Conservation (phyloP, 2,888 invertebrate genomes). For the Polylopha cassiicola region DNA sequence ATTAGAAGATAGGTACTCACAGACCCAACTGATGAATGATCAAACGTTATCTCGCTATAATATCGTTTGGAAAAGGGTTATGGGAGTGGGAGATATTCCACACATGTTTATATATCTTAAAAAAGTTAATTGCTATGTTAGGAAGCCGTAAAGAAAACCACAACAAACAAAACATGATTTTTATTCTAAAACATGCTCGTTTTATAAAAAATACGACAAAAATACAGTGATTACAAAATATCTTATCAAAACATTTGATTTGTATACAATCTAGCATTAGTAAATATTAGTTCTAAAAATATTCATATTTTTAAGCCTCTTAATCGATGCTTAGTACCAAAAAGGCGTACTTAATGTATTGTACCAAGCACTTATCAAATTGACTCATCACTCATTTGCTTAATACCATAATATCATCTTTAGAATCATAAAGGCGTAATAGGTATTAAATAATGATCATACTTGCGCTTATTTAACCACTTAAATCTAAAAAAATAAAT, state of each 20-base stretch:
- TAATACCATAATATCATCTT: conserved; percentile 41
- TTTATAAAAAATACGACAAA: conserved; percentile 46
- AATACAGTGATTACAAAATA: conserved; percentile 44
- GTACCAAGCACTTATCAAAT: conserved; percentile 23
- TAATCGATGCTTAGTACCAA: conserved; percentile 14
- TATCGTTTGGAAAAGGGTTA: too few species aligned
- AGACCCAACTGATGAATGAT: too few species aligned
- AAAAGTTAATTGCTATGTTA: conserved; percentile 39
- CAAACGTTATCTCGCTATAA: too few species aligned
- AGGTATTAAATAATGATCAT: conserved; percentile 29
- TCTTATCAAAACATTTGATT: conserved; percentile 30
- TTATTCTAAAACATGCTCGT: conserved; percentile 69
- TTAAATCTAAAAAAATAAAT: conserved; percentile 19
- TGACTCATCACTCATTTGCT: conserved; percentile 11
- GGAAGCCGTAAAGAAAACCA: conserved; percentile 66
- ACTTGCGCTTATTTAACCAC: conserved; percentile 22
- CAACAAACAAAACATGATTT: conserved; percentile 71
- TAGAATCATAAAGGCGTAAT: conserved; percentile 40
- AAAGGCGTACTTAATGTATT: conserved; percentile 22
- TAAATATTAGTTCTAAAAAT: conserved; percentile 33
- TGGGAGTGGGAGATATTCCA: too few species aligned
- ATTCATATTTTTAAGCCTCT: conserved; percentile 16
- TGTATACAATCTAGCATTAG: conserved; percentile 42
- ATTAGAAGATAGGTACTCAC: too few species aligned
- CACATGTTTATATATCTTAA: conserved; percentile 1